These are phyloP conservation scores for Pasiphila rectangulata DNA, from an alignment of 2,888 invertebrate genomes.

Conservation along the genomic window DNA sequence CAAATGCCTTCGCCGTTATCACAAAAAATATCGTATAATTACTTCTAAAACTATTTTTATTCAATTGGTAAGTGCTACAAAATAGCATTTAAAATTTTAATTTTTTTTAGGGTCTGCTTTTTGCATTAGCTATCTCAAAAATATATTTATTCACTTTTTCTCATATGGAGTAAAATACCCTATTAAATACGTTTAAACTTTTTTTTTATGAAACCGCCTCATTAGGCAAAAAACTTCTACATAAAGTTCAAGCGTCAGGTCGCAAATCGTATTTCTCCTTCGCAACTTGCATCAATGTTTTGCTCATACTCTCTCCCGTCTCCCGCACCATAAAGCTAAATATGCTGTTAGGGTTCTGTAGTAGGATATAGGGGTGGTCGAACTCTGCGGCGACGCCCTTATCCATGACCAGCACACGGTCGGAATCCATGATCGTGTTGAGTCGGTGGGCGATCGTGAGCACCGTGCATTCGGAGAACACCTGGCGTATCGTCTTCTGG, in stretches of 20 bases:
- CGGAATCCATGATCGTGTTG: conserved; percentile 95
- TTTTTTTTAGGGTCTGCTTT: no score
- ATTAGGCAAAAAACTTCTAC: no score
- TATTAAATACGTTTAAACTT: no score
- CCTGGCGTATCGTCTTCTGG: conserved; percentile 88
- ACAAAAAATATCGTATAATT: no score
- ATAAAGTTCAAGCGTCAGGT: neutral
- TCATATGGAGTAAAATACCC: no score
- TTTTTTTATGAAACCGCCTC: no score
- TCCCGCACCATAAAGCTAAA: conserved; percentile 85
- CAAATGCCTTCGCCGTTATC: no score
- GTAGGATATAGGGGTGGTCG: conserved; percentile 83
- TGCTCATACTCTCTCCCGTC: conserved; percentile 78
- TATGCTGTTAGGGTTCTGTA: conserved; percentile 79
- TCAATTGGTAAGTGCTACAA: no score
- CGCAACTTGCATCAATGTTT: conserved; percentile 55
- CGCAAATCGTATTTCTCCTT: conserved; percentile 53
- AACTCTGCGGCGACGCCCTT: conserved; percentile 87
- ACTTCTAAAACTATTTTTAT: no score
- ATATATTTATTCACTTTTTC: no score
- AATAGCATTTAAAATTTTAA: no score
- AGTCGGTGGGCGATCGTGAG: conserved; percentile 94
- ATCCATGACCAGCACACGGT: conserved; percentile 92
- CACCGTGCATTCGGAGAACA: conserved; percentile 90
- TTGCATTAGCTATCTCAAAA: no score